Conservation (phyloP, 2,113 vertebrate species). For the Eretmochelys imbricata region DNA sequence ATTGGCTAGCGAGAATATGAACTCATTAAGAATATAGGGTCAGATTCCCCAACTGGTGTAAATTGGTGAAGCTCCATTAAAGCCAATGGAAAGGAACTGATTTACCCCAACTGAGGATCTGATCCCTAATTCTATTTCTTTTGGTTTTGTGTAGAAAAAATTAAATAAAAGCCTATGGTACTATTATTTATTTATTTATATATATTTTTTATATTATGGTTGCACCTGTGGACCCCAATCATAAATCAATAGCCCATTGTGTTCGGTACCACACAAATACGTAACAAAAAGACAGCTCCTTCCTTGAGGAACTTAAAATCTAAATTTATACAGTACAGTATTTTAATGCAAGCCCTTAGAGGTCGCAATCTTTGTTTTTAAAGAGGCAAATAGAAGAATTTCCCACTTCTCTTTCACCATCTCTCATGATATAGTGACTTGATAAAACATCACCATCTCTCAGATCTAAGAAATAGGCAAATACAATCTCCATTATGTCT, state of each 20-base stretch:
- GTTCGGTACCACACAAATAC: neutral
- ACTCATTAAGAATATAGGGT: neutral
- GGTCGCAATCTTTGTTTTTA: neutral
- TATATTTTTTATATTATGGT: neutral
- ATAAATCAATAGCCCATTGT: neutral
- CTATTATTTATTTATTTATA: neutral
- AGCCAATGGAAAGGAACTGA: slow-evolving; percentile 11
- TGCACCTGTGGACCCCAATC: neutral
- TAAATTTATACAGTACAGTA: neutral
- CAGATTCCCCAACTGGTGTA: neutral
- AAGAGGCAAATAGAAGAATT: neutral
- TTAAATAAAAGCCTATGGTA: slow-evolving; percentile 14
- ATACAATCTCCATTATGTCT: neutral
- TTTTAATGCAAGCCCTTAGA: neutral
- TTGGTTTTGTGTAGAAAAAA: slow-evolving; percentile 14
- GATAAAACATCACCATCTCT: neutral
- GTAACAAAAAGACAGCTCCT: slow-evolving; percentile 3
- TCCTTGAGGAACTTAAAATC: neutral
- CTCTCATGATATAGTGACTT: neutral
- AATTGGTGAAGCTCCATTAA: slow-evolving; percentile 23
- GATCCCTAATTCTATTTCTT: slow-evolving; percentile 27
- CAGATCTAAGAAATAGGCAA: neutral
- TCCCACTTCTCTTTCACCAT: neutral
- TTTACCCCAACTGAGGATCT: slow-evolving; percentile 43
- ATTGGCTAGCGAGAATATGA: slow-evolving; percentile 2